phyloP scores from a whole-genome alignment of 2,888 invertebrate species.

The Mycalesis mineus region DNA sequence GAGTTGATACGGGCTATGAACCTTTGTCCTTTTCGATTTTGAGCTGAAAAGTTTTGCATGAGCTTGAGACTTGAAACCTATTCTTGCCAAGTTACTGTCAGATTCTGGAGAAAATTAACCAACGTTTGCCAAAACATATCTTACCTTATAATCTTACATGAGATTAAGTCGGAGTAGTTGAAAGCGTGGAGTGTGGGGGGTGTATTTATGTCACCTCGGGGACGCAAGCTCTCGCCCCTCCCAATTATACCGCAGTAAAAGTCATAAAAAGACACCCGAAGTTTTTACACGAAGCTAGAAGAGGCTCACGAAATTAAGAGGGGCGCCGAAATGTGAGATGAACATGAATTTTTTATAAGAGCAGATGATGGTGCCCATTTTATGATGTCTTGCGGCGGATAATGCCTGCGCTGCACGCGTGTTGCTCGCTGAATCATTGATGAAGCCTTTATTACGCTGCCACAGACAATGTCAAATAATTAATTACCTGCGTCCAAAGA shows the following conservation, averaged over 20 bases:
- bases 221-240: constrained; percentile 73
- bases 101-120: constrained; percentile 44
- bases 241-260: constrained; percentile 79
- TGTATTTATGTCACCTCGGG: constrained; percentile 78
- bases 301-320: constrained; percentile 77
- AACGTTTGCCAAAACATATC: constrained; percentile 49
- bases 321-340: constrained; percentile 79
- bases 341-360: constrained; percentile 78
- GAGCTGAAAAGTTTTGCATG: no score
- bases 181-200: constrained; percentile 59
- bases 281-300: constrained; percentile 77
- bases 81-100: constrained; percentile 11
- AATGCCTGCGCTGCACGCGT: constrained; percentile 72
- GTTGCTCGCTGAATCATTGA: constrained; percentile 72
- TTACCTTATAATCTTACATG: constrained; percentile 70
- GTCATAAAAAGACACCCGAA: constrained; percentile 79
- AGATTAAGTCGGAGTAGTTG: constrained; percentile 71
- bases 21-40: no score
- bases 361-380: constrained; percentile 76
- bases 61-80: no score
- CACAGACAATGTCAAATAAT: constrained; percentile 63
- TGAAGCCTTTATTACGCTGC: constrained; percentile 65
- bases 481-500: constrained; percentile 52
- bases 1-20: no score
- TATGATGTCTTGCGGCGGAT: constrained; percentile 77